Percentiles rank a stretch among this genome's conserved stretches.
Conservation (phyloP, 2,113 vertebrate species). For the Ascaphus truei region DNA sequence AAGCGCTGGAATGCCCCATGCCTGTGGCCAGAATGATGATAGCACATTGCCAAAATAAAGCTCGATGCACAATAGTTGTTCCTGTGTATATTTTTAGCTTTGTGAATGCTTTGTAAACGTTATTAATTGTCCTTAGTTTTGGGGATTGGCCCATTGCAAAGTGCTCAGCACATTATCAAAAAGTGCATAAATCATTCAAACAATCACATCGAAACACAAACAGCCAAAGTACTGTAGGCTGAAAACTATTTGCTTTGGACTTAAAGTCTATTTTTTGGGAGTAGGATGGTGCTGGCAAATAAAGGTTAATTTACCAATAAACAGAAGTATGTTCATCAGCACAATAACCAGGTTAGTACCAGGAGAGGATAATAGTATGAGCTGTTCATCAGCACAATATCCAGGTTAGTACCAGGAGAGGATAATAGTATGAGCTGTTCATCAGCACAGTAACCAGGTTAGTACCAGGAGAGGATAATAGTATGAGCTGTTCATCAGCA, state of each 20-base stretch:
- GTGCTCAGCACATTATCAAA: conserved; percentile 27
- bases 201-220: conserved; percentile 34
- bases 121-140: conserved; percentile 27
- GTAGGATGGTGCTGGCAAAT: background rate
- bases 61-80: background rate
- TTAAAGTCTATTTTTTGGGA: conserved; percentile 16
- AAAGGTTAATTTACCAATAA: background rate
- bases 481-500: no score
- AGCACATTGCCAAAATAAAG: no score
- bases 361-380: no score
- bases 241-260: conserved; percentile 18
- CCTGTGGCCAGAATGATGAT: conserved; percentile 1
- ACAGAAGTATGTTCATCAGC: no score
- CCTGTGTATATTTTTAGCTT: conserved; percentile 18
- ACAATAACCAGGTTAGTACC: no score
- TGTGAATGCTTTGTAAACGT: conserved; percentile 24
- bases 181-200: conserved; percentile 29
- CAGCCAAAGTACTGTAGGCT: conserved; percentile 20
- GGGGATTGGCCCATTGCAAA: conserved; percentile 11
- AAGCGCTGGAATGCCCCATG: background rate
- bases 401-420: no score
- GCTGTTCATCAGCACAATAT: no score
- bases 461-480: no score
- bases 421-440: no score
- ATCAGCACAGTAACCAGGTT: no score